These are phyloP conservation scores for Spodoptera frugiperda DNA, from an alignment of 1,140 invertebrate genomes.

Conservation along the genomic window DNA sequence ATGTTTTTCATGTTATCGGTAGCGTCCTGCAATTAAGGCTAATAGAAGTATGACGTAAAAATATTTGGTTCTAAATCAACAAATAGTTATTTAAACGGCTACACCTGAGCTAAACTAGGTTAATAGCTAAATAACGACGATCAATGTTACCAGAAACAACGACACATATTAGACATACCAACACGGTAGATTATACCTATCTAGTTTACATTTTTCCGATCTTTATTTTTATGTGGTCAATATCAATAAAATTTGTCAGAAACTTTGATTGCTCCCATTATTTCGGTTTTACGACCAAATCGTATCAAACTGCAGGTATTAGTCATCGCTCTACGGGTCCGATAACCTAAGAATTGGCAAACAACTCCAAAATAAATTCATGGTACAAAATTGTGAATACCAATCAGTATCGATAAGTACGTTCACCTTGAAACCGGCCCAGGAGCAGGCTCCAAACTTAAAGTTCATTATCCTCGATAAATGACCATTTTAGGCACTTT, in stretches of 20 bases:
- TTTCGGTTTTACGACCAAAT: constrained; percentile 38
- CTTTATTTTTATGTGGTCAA: background rate
- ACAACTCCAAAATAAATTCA: constrained; percentile 77
- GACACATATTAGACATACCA: background rate
- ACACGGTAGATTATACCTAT: too few species aligned
- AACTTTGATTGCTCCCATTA: constrained; percentile 20
- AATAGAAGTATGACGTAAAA: constrained; percentile 40
- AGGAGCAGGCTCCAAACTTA: constrained; percentile 69
- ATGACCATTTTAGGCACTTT: constrained; percentile 70
- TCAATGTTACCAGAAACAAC: constrained; percentile 9
- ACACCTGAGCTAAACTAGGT: constrained; percentile 47
- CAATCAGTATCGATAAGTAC: constrained; percentile 73
- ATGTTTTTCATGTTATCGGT: background rate
- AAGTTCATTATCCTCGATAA: constrained; percentile 81
- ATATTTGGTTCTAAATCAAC: constrained; percentile 31
- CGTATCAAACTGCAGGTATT: constrained; percentile 65
- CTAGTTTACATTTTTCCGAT: too few species aligned
- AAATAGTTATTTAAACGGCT: constrained; percentile 34
- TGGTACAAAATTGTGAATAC: constrained; percentile 78
- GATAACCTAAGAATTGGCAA: constrained; percentile 76
- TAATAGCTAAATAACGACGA: constrained; percentile 48
- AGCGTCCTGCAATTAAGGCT: constrained; percentile 50
- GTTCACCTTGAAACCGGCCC: constrained; percentile 83
- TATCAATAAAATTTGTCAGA: constrained; percentile 12
- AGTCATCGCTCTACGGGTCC: constrained; percentile 70